Base-by-base conservation (phyloP, 2,888 invertebrate genomes). In the Parnassius glacialis region DNA sequence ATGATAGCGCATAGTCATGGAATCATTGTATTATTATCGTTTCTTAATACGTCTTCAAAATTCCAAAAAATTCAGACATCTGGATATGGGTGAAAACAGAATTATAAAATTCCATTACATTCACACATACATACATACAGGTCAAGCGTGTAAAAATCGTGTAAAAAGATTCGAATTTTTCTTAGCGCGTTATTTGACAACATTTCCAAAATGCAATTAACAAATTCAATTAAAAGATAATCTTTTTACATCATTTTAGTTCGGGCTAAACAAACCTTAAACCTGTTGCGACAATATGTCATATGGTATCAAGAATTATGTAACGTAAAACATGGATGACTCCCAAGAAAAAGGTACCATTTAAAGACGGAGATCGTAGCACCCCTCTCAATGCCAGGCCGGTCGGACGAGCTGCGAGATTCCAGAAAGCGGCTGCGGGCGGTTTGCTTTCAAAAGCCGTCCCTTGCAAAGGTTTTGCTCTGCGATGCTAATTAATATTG, bases 361-460 rank as follows among this genome's bases (percentile, higher is more conserved):
- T 67, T 74, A 72, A 77, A 63, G 71, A 66, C 74, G 75, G 76
- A 67, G 69, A 70, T 67, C 44, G 58, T 68, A 59, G 64, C 65
- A 61, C 61, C 68, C 67, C 68, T 67, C 66, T 71, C 71, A 44
- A 44, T 51, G 67, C 67, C 75, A 69, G 76, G 81, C 87, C 84
- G 87, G 90, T 90, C 80, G 74, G 78, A 88, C 90, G 68, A 80
- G 87, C 83, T 87, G 75, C 72, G 76, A 76, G 81, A 80, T 80
- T 75, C 85, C 89, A 88, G 90, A 90, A 88, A 87, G 86, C 85
- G 71, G 76, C 78, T 75, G 69, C 69, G 56, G 80, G 80, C 80
- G 75, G 83, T 79, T 79, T 75, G 82, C 86, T 87, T 87, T 87
- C 85, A 82, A 88, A 87, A 84, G 58, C 54, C 81, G 82, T 76